A percentile compares a stretch with the other conserved stretches of the same genome.
phyloP scores from a whole-genome alignment of 2,797 vertebrate species.

The Vespertilio murinus region DNA sequence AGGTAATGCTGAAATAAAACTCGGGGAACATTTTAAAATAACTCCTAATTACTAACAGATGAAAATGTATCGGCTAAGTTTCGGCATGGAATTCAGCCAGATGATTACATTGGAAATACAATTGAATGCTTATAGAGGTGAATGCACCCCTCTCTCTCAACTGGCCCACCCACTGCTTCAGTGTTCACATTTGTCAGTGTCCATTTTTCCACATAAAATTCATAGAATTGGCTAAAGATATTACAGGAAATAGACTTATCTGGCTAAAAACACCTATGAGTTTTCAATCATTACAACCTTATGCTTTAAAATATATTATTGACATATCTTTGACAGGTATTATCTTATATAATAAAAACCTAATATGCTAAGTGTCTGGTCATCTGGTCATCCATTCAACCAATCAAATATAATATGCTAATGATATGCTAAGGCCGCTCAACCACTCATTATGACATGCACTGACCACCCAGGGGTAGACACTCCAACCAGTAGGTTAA shows the following conservation, averaged over 20 bases:
- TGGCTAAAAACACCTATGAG: not conserved
- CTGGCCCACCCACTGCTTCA: not conserved
- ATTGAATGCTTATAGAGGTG: slow-evolving; percentile 43
- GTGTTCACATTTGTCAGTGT: not conserved
- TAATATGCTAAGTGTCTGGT: no score
- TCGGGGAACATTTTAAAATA: slow-evolving; percentile 52
- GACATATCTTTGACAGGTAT: not conserved
- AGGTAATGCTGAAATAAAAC: slow-evolving; percentile 64
- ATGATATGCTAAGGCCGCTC: no score
- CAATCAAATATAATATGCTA: no score
- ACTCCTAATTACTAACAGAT: slow-evolving; percentile 76
- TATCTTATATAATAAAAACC: not conserved
- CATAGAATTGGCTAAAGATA: not conserved
- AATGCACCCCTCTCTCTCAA: not conserved
- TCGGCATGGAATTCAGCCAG: slow-evolving; percentile 56
- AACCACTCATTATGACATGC: no score
- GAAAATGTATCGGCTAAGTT: slow-evolving; percentile 71
- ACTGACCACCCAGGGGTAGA: no score
- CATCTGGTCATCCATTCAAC: no score
- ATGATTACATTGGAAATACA: slow-evolving; percentile 49
- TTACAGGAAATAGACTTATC: not conserved
- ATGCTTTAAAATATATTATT: not conserved
- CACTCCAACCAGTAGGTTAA: no score
- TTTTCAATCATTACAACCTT: not conserved
- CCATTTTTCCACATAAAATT: not conserved